Evolutionary conservation across 2,888 invertebrate species (phyloP), one percentile per base, ranked within the genome.

Genomic region (Eupithecia inturbata): DNA sequence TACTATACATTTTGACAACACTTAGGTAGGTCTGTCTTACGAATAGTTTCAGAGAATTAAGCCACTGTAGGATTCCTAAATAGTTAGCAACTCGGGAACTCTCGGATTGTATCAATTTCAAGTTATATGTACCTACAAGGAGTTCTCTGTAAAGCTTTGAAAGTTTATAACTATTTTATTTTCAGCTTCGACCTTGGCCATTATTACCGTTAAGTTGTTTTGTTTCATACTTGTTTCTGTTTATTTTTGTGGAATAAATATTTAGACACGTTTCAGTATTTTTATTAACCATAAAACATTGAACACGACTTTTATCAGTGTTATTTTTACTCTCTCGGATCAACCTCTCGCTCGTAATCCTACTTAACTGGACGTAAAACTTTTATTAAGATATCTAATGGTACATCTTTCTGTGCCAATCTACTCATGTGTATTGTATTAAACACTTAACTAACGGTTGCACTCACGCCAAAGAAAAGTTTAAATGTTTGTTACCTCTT

Each of bases 11-110:
- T 62, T 62, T 12, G 31, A 19, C 16, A 36, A 26, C 36, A 14
- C 36, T 10, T 39, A 45, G 31, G 49, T 57, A 60, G 26, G n/a
- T 57, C 26, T 16, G 68, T 69, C 22, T 28, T 28, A 16, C 33
- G 71, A 69, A 79, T 76, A 79, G 74, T 78, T 79, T 67, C 36
- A 60, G 63, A 63, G 72, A 77, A 78, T 78, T 76, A 76, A 73
- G 53, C 73, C 39, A 67, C 71, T 53, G 70, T 36, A 60, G 68
- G 68, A 75, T 76, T 72, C 77, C 71, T n/a, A 45, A 70, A 79
- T 78, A 77, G 75, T 78, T 79, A 14, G n/a, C 60, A 67, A 71
- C 74, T 73, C 10, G 66, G 57, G 57, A 77, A 70, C 73, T 79
- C 64, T 19, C 68, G 74, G 68, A 70, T 75, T 71, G 31, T 75